A percentile compares a stretch with the other conserved stretches of the same genome.
Evolutionary conservation across 1,140 invertebrate species (phyloP).

Genomic region (Pseudoatta argentina): DNA sequence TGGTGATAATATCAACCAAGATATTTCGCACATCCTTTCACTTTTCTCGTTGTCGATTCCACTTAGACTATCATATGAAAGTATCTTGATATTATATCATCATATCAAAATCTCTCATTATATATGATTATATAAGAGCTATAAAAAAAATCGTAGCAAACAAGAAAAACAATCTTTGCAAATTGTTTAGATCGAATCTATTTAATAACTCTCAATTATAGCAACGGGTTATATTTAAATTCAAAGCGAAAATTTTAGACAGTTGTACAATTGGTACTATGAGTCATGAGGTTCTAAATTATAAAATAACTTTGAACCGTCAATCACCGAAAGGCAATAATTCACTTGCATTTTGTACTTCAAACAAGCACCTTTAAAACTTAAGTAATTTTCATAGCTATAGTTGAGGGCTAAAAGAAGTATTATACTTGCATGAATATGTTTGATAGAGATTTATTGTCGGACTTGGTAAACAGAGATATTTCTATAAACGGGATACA

Average conservation of each 20-base stretch:
- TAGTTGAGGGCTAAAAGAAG: not conserved
- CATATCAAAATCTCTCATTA: not conserved
- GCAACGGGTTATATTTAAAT: too few relatives aligned
- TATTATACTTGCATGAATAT: not conserved
- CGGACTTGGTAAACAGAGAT: not conserved
- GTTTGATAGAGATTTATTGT: not conserved
- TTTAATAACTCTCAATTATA: not conserved
- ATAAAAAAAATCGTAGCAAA: not conserved
- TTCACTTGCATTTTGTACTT: too few relatives aligned
- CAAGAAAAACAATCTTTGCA: not conserved
- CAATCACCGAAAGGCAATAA: too few relatives aligned
- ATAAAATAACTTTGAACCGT: too few relatives aligned
- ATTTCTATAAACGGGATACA: not conserved
- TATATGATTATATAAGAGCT: not conserved
- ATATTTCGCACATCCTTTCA: slow-evolving; percentile 18
- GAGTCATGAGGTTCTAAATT: too few relatives aligned
- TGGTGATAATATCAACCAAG: slow-evolving; percentile 20
- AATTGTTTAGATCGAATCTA: not conserved
- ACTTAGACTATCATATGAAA: slow-evolving; percentile 19
- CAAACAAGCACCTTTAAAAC: too few relatives aligned
- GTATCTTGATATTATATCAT: slow-evolving; percentile 12
- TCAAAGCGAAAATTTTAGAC: too few relatives aligned
- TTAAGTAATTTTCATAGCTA: too few relatives aligned
- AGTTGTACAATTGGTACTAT: too few relatives aligned
- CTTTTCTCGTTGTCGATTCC: slow-evolving; percentile 4